Conservation (phyloP, 2,797 vertebrate species). For the Zonotrichia albicollis region DNA sequence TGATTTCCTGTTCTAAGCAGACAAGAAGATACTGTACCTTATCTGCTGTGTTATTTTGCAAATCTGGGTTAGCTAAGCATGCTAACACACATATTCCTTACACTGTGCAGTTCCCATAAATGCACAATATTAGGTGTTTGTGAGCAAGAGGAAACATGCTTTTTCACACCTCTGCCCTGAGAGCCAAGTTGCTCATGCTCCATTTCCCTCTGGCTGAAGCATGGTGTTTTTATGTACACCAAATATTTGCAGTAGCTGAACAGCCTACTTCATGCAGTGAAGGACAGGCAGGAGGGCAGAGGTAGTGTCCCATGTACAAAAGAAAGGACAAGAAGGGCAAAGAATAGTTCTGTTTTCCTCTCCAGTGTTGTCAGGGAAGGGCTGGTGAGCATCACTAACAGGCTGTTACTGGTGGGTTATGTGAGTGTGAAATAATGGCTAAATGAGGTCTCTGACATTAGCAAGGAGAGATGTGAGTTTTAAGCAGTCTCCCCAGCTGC, state of each 20-base stretch:
- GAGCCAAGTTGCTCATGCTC: not conserved
- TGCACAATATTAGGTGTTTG: not conserved
- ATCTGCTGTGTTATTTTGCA: not conserved
- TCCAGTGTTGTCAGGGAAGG: not conserved
- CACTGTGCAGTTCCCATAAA: not conserved
- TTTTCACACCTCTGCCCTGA: conserved; percentile 1
- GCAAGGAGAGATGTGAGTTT: not conserved
- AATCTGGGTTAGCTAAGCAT: not conserved
- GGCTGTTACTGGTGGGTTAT: not conserved
- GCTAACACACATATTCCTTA: not conserved
- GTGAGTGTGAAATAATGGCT: not conserved
- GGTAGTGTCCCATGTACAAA: not conserved
- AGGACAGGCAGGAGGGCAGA: not conserved
- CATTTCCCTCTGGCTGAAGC: not conserved
- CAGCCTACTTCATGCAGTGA: not conserved
- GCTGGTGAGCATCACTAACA: not conserved
- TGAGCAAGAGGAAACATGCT: not conserved
- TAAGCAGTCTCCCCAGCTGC: not conserved
- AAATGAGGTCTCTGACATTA: not conserved
- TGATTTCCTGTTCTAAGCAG: not conserved
- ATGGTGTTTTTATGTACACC: not conserved
- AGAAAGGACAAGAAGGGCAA: not conserved
- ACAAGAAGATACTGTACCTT: not conserved
- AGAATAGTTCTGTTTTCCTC: not conserved
- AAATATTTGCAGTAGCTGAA: not conserved